phyloP scores from a whole-genome alignment of 2,113 vertebrate species.

The Limanda limanda region DNA sequence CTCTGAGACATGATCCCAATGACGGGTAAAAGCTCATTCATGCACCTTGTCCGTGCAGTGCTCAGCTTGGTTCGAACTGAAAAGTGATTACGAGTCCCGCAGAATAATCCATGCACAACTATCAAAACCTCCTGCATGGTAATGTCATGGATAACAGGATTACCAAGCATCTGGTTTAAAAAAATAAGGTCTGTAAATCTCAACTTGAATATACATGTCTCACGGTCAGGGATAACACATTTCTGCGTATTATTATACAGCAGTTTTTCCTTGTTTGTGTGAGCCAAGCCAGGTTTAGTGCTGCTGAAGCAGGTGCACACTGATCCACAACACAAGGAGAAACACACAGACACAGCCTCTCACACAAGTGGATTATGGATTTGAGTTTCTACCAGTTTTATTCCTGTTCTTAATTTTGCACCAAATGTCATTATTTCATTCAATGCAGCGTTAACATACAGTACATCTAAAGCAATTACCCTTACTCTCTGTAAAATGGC shows the following conservation, averaged over 20 bases:
- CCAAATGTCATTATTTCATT: no score
- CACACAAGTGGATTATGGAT: conserved; percentile 32
- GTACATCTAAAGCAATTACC: no score
- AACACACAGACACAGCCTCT: conserved; percentile 25
- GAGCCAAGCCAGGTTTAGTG: background rate
- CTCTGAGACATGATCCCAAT: conserved; percentile 58
- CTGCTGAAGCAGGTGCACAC: no score
- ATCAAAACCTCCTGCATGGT: conserved; percentile 24
- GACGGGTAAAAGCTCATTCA: conserved; percentile 42
- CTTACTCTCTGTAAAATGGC: no score
- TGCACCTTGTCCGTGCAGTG: conserved; percentile 14
- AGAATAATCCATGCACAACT: conserved; percentile 17
- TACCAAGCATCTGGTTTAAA: background rate
- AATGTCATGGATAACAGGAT: conserved; percentile 23
- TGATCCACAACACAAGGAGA: no score
- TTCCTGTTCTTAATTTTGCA: background rate
- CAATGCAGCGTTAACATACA: no score
- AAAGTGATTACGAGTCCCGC: background rate
- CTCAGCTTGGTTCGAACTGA: background rate
- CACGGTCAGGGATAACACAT: background rate
- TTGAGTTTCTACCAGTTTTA: background rate
- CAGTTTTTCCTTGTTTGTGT: background rate
- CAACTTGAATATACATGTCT: background rate
- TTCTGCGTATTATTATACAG: conserved; percentile 14
- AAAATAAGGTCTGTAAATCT: background rate